Conservation (phyloP, 2,888 invertebrate genomes). For the Hemaris fuciformis region DNA sequence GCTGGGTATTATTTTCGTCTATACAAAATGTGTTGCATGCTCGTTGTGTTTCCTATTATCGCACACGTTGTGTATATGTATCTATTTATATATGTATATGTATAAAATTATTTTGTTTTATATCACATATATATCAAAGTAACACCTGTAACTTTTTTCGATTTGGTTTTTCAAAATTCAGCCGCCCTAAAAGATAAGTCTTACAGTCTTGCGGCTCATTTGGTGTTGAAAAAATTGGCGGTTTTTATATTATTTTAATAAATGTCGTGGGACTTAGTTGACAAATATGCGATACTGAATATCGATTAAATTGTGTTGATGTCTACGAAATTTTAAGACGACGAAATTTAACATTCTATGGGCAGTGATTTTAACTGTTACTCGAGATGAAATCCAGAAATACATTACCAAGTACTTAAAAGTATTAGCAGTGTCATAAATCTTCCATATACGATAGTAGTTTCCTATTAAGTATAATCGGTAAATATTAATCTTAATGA, state of each 20-base stretch:
- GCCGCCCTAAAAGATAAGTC: background rate
- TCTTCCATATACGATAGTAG: conserved; percentile 3
- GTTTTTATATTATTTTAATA: background rate
- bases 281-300: background rate
- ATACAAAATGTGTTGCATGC: background rate
- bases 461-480: background rate
- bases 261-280: background rate
- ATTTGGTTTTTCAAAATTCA: background rate
- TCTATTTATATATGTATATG: too few relatives aligned
- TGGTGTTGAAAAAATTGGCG: background rate
- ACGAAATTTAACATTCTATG: too few relatives aligned
- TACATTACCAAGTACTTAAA: conserved; percentile 1
- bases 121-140: too few relatives aligned
- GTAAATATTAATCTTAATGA: background rate
- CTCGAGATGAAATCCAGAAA: background rate
- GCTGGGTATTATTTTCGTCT: background rate
- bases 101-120: background rate
- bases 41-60: background rate
- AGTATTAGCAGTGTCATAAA: conserved; percentile 12
- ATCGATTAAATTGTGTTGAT: background rate
- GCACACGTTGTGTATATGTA: background rate
- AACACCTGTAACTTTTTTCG: too few relatives aligned
- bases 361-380: background rate
- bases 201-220: background rate
- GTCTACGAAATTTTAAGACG: too few relatives aligned